Base-by-base conservation (phyloP, 2,113 vertebrate species). In the Actenoides lindsayi region DNA sequence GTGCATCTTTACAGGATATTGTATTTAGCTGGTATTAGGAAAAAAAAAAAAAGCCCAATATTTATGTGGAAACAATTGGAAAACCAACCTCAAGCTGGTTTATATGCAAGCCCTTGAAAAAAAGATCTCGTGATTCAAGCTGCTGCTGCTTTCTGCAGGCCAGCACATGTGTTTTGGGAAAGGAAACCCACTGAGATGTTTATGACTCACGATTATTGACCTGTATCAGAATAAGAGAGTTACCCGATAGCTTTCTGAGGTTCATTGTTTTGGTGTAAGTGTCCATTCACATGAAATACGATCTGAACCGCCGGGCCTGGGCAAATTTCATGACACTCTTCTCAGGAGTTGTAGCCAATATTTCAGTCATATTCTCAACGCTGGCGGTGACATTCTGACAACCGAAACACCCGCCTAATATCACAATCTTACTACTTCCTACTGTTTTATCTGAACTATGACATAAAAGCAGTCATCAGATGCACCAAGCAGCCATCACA, bases 161-260 rank as follows among this genome's bases (percentile, higher is more conserved):
- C 68, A 89, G 76, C 41, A 63, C 19, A 6, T 41, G 33, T 2
- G 28, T n/a, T 87, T 87, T 37, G 74, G 64, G 59, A 83, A 93
- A 87, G 78, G 74, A 96, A 96, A 93, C 63, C 67, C 50, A 46
- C 28, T 2, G 63, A 90, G 63, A 85, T 91, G 87, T 88, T 90
- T 86, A 85, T 76, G 59, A 96, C 91, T 89, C 94, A 89, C 31
- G 14, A 83, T 89, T 92, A 93, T 85, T 92, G 94, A 93, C 92
- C 82, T 62, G 67, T 74, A 95, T 59, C 94, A 77, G 93, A 71
- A 76, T 65, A 62, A 65, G 37, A 84, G 54, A 94, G 75, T 88
- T 80, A 90, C n/a, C 87, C 44, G 76, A 54, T 13, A 70, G 90
- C 90, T 92, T 96, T 73, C 78, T 83, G 53, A 83, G 54, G 73